Base-by-base conservation (phyloP, 2,888 invertebrate genomes). In the Metopia argyrocephala region DNA sequence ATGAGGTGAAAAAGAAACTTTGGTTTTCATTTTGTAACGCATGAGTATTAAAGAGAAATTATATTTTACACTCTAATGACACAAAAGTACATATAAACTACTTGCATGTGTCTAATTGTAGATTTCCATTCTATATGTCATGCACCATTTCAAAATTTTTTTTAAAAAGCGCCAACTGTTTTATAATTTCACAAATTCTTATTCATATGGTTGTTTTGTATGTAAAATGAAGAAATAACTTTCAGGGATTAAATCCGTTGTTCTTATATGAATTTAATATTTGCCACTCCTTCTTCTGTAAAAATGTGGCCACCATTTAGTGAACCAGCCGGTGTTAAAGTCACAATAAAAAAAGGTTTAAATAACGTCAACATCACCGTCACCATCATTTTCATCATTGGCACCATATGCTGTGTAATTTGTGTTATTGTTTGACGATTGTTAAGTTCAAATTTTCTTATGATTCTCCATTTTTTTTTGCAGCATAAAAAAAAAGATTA, bases 321-420 rank as follows among this genome's bases (percentile, higher is more conserved):
- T 69, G 48, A 46, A 46, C 28, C 48, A 50, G 38, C 54, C 56
- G 46, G 25, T 54, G 57, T 52, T 50, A 45, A 38, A 12, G 61
- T 7, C 31, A 31, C 12, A 5, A 64, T 21, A 23, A 68, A 59
- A 69, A 74, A 76, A 69, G 74, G 76, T 76, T 76, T 59, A 65
- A 88, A 89, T 6, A 28, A 9, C 31, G 31, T 2, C 31, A 52
- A 50, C 64, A 46, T 25, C 3, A 31, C 31, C 18, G 48, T 64
- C 23, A 50, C 9, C 61, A 75, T 59, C 45, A 61, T 64, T 68
- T 69, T 76, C 88, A 88, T 89, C 89, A 89, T 90, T 90, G 89
- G 88, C 87, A 90, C 90, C 90, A 90, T 90, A 90, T 90, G 90
- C 85, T 89, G 86, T 86, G 88, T 90, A 90, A 90, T 90, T 90